Evolutionary conservation across 2,888 invertebrate genomes (phyloP).

Genomic region (Chrysina gloriosa): DNA sequence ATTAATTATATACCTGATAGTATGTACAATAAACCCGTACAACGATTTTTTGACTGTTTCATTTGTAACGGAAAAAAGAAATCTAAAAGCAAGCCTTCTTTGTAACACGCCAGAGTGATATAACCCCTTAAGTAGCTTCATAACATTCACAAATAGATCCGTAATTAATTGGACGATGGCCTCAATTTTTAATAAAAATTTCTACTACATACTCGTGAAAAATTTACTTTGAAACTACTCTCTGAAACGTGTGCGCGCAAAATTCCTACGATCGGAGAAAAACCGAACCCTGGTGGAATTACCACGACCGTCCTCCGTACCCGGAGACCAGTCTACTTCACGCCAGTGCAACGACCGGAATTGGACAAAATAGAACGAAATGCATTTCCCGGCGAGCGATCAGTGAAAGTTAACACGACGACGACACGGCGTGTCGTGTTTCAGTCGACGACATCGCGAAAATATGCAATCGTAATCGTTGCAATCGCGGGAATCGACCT

Average conservation of each 20-base stretch:
- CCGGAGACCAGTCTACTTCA: conserved; percentile 42
- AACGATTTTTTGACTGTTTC: too few relatives aligned
- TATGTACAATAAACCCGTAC: too few relatives aligned
- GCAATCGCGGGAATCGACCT: not conserved
- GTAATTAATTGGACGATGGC: too few relatives aligned
- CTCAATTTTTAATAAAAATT: too few relatives aligned
- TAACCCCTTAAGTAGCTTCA: too few relatives aligned
- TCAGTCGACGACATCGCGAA: too few relatives aligned
- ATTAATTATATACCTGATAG: too few relatives aligned
- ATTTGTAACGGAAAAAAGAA: too few relatives aligned
- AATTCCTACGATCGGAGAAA: conserved; percentile 4
- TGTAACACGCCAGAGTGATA: too few relatives aligned
- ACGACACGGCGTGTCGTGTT: too few relatives aligned
- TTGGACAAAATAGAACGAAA: conserved; percentile 40
- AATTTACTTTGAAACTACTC: not conserved
- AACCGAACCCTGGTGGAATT: conserved; percentile 40
- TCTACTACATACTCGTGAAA: not conserved
- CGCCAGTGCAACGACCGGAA: conserved; percentile 47
- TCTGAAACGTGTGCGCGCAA: not conserved
- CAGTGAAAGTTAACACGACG: conserved; percentile 42
- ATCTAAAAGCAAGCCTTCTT: too few relatives aligned
- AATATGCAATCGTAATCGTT: conserved; percentile 36
- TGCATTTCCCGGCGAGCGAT: conserved; percentile 24
- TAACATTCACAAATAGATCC: too few relatives aligned
- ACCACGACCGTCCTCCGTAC: conserved; percentile 10